Evolutionary conservation across 2,797 vertebrate genomes (phyloP).

Genomic region (Odontamblyopus rebecca): DNA sequence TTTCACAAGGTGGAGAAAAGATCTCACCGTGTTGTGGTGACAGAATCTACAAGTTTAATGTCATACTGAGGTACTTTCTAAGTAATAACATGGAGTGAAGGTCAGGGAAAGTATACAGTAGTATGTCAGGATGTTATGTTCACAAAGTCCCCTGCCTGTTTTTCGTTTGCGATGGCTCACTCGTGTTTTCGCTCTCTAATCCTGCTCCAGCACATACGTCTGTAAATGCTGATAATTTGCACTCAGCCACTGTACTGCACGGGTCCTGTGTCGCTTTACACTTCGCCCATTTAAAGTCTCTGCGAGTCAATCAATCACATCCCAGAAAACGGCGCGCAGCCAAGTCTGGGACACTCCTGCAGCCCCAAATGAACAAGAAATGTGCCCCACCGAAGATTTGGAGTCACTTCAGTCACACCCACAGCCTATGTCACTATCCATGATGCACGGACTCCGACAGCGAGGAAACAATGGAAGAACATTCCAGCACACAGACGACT

Average conservation of each 20-base stretch:
- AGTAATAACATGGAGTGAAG: background rate
- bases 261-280: constrained; percentile 23
- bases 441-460: constrained; percentile 26
- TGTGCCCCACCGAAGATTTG: constrained; percentile 49
- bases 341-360: constrained; percentile 27
- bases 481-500: background rate
- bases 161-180: background rate
- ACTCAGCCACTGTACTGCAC: background rate
- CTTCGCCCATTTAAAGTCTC: constrained; percentile 26
- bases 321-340: constrained; percentile 7
- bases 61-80: too few relatives aligned
- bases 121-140: background rate
- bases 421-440: constrained; percentile 47
- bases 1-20: too few relatives aligned
- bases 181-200: background rate
- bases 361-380: constrained; percentile 41
- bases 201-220: constrained; percentile 11
- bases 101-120: background rate
- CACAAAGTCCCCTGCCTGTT: background rate
- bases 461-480: background rate
- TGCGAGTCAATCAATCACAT: constrained; percentile 22
- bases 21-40: too few relatives aligned
- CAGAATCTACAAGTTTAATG: too few relatives aligned
- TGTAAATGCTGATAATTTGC: constrained; percentile 39
- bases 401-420: constrained; percentile 47